Base-by-base conservation (phyloP, 2,797 vertebrate genomes). In the Scolopax rusticola region DNA sequence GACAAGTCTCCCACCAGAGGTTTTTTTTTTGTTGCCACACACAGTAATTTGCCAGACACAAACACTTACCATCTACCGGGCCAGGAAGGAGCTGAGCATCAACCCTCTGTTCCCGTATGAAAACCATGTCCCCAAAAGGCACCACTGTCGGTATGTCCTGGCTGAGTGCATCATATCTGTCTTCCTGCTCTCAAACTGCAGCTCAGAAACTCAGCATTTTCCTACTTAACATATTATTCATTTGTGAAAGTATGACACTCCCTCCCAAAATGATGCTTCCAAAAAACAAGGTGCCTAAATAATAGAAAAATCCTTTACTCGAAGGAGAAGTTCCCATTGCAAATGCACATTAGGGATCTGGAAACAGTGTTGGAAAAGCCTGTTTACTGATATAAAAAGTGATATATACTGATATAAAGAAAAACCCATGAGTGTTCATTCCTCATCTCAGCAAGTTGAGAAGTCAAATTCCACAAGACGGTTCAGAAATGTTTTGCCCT, bases 61-160 rank as follows among this genome's bases (percentile, higher is more conserved):
- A 77, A 56, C 23, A 20, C 14, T 51, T 33, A 21, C 7, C 43
- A 30, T 60, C 70, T 81, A 83, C 89, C 87, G 85, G 75, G 45
- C 88, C 50, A 3, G 3, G 12, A 11, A 74, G 85, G 79, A 95
- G 95, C 93, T 70, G 61, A 97, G 96, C 94, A 97, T 97, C 95
- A 93, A 51, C 65, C 88, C 84, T 90, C 87, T 90, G 91, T 61
- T 97, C 91, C 59, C 91, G n/a, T 85, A 87, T 59, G 90, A 97
- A 97, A 94, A 91, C 53, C 20, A 2, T 41, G 71, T 84, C 59
- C 67, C 63, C 77, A 53, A 88, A 70, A 60, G 77, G 71, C 73
- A 87, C 36, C 12, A 5, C 32, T 25, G 51, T 51, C 48, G 23
- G 3, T 28, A 71, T 60, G 48, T 86, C 56, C 74, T 83, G 68